Percentiles rank a stretch among this genome's conserved stretches.
phyloP scores from a whole-genome alignment of 2,113 vertebrate genomes.

The Rhea pennata region DNA sequence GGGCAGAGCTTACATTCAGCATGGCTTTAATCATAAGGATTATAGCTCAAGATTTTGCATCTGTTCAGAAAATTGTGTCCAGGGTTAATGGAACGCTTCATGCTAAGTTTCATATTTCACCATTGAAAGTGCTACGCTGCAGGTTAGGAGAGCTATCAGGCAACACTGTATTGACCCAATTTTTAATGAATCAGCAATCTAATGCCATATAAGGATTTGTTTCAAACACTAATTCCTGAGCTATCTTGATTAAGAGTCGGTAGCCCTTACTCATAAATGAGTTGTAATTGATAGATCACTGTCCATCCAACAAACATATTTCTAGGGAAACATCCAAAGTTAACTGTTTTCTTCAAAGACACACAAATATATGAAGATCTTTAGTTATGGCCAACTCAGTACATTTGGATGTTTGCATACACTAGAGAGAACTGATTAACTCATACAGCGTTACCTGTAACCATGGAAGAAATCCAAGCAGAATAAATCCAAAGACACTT shows the following conservation, averaged over 20 bases:
- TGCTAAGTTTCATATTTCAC: neutral
- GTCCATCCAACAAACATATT: neutral
- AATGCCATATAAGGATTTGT: neutral
- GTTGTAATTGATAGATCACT: neutral
- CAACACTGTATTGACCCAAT: neutral
- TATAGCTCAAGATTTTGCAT: neutral
- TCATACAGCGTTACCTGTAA: neutral
- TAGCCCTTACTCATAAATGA: neutral
- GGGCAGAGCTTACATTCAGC: neutral
- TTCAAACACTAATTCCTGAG: neutral
- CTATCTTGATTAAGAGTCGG: neutral
- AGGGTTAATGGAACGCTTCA: neutral
- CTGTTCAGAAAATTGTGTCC: neutral
- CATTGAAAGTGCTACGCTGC: neutral
- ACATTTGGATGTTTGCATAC: neutral
- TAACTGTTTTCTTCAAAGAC: neutral
- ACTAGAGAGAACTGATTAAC: neutral
- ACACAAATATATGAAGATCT: neutral
- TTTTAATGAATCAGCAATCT: neutral
- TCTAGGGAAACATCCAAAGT: neutral
- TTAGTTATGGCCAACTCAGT: neutral
- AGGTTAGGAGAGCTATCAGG: neutral
- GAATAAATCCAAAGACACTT: neutral
- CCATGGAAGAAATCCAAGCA: neutral
- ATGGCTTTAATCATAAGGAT: neutral